These are phyloP conservation scores for Nemurella pictetii DNA, from an alignment of 2,888 invertebrate genomes.

Conservation along the genomic window DNA sequence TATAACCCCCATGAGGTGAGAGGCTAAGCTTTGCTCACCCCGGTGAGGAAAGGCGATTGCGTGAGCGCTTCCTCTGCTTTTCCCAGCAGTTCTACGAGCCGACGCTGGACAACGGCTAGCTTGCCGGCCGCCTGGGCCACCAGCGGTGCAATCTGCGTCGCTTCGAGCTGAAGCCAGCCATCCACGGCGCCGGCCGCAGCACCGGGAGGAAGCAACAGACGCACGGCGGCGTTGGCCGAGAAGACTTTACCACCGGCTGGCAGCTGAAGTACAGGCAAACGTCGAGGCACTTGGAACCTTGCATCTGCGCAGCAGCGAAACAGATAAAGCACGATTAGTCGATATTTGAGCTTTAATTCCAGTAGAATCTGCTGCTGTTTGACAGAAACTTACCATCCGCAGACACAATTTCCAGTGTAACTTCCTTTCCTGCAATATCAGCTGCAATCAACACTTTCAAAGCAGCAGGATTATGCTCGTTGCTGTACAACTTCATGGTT, in stretches of 20 bases:
- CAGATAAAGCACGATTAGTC: constrained; percentile 36
- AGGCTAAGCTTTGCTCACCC: constrained; percentile 53
- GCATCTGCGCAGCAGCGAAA: constrained; percentile 51
- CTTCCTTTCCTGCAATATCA: constrained; percentile 63
- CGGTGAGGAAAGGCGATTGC: constrained; percentile 58
- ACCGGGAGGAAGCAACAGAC: constrained; percentile 63
- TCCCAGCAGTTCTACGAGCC: background rate
- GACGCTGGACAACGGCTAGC: background rate
- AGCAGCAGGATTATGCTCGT: constrained; percentile 75
- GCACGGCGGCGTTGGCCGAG: constrained; percentile 71
- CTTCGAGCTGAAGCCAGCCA: constrained; percentile 55
- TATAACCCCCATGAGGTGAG: background rate
- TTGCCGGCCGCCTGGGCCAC: constrained; percentile 14
- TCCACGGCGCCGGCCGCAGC: constrained; percentile 49
- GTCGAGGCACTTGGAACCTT: constrained; percentile 58
- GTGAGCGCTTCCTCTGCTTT: background rate
- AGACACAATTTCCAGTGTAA: constrained; percentile 61
- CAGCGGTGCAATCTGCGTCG: constrained; percentile 52
- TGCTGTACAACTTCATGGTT: constrained; percentile 70
- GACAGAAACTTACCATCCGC: constrained; percentile 61
- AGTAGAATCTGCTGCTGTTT: constrained; percentile 31
- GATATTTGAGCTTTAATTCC: background rate
- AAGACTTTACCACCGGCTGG: constrained; percentile 66
- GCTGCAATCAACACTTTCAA: constrained; percentile 73
- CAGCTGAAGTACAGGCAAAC: constrained; percentile 68